Percentiles rank a stretch among this genome's conserved stretches.
These are phyloP conservation scores for Phyllostomus hastatus DNA, from an alignment of 2,113 vertebrate genomes.

Conservation along the genomic window DNA sequence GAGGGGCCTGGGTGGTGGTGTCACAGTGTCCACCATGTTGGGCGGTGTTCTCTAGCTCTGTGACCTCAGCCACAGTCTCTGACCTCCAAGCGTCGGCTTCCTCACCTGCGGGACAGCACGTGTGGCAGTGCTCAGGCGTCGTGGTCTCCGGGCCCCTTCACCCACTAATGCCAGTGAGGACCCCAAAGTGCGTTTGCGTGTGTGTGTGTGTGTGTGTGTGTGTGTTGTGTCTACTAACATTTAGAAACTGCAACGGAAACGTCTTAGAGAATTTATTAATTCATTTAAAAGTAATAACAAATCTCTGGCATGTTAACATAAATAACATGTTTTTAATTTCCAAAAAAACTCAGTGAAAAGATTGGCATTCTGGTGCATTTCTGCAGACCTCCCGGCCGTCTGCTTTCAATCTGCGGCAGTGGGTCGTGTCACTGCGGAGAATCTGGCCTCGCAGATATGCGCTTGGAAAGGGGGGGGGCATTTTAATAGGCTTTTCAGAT, in stretches of 20 bases:
- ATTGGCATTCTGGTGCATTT: neutral
- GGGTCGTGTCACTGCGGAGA: neutral
- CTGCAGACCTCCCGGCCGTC: neutral
- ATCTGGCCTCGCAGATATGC: accelerated
- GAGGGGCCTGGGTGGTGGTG: accelerated
- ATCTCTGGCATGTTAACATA: neutral
- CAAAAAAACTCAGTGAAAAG: neutral
- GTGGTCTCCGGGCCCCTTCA: neutral
- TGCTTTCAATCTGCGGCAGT: neutral
- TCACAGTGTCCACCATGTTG: accelerated
- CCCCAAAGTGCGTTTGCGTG: neutral
- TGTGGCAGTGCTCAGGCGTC: neutral
- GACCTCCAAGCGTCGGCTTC: neutral
- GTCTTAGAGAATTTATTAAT: neutral
- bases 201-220: too few species aligned
- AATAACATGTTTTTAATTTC: neutral
- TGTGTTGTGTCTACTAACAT: neutral
- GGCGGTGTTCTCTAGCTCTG: neutral
- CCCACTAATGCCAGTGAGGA: neutral
- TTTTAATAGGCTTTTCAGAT: neutral
- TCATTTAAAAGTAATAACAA: neutral
- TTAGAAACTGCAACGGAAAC: neutral
- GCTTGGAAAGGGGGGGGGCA: neutral
- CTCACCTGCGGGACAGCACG: accelerated
- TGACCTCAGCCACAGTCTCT: neutral